A percentile compares a stretch with the other conserved stretches of the same genome.
Evolutionary conservation across 2,888 invertebrate species (phyloP).

Genomic region (Drosophila atroscutellata): DNA sequence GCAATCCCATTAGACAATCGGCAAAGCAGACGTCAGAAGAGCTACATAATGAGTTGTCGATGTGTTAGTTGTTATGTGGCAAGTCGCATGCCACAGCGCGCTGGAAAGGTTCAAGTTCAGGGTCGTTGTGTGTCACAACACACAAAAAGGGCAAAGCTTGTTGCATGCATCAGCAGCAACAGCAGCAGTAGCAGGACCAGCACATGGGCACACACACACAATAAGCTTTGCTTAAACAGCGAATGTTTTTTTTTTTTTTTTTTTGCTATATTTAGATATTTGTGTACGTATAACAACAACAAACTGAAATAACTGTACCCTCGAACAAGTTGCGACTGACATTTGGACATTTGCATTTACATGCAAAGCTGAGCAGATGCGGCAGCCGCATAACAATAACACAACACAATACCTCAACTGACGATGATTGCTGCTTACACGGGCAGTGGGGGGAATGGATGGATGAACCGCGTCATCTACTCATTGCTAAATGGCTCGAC

Average conservation of each 20-base stretch:
- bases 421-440: conserved; percentile 1
- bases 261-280: conserved; percentile 45
- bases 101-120: conserved; percentile 73
- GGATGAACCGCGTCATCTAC: background rate
- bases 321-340: background rate
- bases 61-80: conserved; percentile 16
- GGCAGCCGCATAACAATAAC: conserved; percentile 11
- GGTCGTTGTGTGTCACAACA: conserved; percentile 43
- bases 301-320: conserved; percentile 23
- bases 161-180: conserved; percentile 32
- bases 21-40: conserved; percentile 32
- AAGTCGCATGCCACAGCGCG: conserved; percentile 1
- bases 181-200: background rate
- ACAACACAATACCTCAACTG: conserved; percentile 7
- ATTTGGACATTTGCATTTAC: conserved; percentile 14
- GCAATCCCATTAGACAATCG: conserved; percentile 60
- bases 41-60: conserved; percentile 35
- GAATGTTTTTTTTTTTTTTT: background rate
- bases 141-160: conserved; percentile 31
- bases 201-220: conserved; percentile 2
- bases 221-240: conserved; percentile 12
- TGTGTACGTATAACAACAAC: background rate
- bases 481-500: conserved; percentile 33
- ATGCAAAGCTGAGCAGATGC: conserved; percentile 17
- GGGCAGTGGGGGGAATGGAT: background rate